Percentiles rank a stretch among this genome's conserved stretches.
phyloP scores from a whole-genome alignment of 2,888 invertebrate genomes.

The Xestia xanthographa region DNA sequence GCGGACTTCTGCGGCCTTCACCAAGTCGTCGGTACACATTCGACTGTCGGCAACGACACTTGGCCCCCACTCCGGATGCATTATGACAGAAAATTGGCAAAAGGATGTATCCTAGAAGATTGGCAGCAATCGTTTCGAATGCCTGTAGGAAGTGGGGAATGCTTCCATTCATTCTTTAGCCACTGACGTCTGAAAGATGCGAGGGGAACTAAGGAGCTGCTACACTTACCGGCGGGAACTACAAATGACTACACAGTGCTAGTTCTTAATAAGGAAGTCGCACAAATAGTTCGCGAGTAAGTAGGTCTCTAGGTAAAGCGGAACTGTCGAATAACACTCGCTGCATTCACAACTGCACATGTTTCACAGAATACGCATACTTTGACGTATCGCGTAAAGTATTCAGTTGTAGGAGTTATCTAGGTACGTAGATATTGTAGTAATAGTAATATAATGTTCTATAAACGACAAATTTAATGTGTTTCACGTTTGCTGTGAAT shows the following conservation, averaged over 20 bases:
- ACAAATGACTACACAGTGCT: slow-evolving; percentile 21
- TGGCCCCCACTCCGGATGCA: not conserved
- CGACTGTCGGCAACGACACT: not conserved
- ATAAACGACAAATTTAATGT: not conserved
- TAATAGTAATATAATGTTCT: slow-evolving; percentile 9
- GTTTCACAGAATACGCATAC: not conserved
- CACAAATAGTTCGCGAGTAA: slow-evolving; percentile 27
- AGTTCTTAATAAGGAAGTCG: slow-evolving; percentile 50
- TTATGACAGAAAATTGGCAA: not conserved
- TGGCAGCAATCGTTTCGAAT: not conserved
- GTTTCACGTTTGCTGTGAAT: not conserved
- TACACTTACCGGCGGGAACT: slow-evolving; percentile 4
- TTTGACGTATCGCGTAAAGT: slow-evolving; percentile 3
- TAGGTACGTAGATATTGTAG: slow-evolving; percentile 1
- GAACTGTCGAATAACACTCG: slow-evolving; percentile 35
- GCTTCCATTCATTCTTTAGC: not conserved
- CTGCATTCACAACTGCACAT: slow-evolving; percentile 34
- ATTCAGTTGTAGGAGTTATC: not conserved
- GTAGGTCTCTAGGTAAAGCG: slow-evolving; percentile 39
- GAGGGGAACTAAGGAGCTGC: slow-evolving; percentile 5
- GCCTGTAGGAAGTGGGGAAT: not conserved
- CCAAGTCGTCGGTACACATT: too few species aligned
- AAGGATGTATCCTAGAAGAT: not conserved
- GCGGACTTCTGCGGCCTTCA: not conserved
- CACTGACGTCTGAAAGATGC: slow-evolving; percentile 1